A percentile compares a stretch with the other conserved stretches of the same genome.
These are phyloP conservation scores for Gonioctena quinquepunctata DNA, from an alignment of 1,140 invertebrate species.

Conservation along the genomic window DNA sequence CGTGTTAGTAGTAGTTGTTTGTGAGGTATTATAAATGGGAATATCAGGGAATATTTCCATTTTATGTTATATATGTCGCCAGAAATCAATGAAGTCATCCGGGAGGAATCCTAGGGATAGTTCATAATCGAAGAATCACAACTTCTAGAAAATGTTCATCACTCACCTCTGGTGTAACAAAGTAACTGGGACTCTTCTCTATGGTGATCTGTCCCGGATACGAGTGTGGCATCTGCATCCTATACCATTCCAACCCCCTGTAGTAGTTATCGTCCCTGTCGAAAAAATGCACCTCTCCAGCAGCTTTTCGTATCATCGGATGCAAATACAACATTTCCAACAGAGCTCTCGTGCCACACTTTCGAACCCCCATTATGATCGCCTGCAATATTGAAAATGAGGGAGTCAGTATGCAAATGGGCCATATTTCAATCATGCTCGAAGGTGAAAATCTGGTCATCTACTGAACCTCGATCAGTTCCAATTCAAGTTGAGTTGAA, in stretches of 20 bases:
- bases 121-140: neutral
- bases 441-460: no score
- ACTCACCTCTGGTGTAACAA: constrained; percentile 89
- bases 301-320: constrained; percentile 88
- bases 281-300: constrained; percentile 93
- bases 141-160: neutral
- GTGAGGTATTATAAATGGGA: no score
- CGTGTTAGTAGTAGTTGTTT: no score
- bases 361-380: constrained; percentile 89
- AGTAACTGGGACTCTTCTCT: constrained; percentile 97
- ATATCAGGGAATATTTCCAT: no score
- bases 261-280: constrained; percentile 90
- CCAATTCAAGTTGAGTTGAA: no score
- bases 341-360: constrained; percentile 90
- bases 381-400: no score
- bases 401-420: no score
- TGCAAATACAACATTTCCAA: constrained; percentile 94
- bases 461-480: no score
- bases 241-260: constrained; percentile 90
- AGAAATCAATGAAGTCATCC: no score
- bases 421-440: no score
- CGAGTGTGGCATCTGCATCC: constrained; percentile 89
- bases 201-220: constrained; percentile 90
- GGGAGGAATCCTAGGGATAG: no score
- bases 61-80: no score